phyloP scores from a whole-genome alignment of 2,888 invertebrate species.

The Copidosoma aretas region DNA sequence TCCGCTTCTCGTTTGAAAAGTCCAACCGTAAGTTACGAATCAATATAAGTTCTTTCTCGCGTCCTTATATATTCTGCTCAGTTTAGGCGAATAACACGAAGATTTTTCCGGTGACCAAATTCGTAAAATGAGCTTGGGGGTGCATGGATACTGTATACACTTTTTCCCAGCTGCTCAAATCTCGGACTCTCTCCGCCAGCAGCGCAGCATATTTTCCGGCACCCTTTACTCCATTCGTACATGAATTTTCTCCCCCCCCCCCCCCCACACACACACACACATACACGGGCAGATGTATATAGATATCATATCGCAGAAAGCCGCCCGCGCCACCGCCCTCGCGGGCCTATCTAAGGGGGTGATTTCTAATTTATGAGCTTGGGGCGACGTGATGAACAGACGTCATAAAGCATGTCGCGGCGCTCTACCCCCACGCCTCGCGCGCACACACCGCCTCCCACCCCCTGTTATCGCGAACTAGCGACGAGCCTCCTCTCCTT shows the following conservation, averaged over 20 bases:
- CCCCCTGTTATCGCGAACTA: slow-evolving; percentile 47
- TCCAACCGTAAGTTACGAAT: no score
- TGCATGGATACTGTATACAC: neutral
- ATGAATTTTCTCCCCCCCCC: neutral
- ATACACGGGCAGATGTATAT: no score
- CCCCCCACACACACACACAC: no score
- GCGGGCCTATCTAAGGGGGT: slow-evolving; percentile 58
- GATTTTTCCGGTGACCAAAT: no score
- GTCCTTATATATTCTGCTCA: no score
- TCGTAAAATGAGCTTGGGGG: no score
- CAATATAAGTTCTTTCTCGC: no score
- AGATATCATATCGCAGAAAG: slow-evolving; percentile 34
- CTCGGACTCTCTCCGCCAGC: neutral
- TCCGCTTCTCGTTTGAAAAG: no score
- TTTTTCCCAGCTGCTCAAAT: neutral
- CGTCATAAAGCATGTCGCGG: slow-evolving; percentile 64
- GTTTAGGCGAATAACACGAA: no score
- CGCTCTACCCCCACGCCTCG: slow-evolving; percentile 50
- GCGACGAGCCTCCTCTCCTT: slow-evolving; percentile 37
- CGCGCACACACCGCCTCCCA: slow-evolving; percentile 45
- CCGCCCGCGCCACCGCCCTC: neutral
- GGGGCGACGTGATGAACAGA: slow-evolving; percentile 64
- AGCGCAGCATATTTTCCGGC: neutral
- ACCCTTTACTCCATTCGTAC: neutral
- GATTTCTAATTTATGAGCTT: slow-evolving; percentile 63